Evolutionary conservation across 2,888 invertebrate genomes (phyloP).

Genomic region (Bombylius discolor): DNA sequence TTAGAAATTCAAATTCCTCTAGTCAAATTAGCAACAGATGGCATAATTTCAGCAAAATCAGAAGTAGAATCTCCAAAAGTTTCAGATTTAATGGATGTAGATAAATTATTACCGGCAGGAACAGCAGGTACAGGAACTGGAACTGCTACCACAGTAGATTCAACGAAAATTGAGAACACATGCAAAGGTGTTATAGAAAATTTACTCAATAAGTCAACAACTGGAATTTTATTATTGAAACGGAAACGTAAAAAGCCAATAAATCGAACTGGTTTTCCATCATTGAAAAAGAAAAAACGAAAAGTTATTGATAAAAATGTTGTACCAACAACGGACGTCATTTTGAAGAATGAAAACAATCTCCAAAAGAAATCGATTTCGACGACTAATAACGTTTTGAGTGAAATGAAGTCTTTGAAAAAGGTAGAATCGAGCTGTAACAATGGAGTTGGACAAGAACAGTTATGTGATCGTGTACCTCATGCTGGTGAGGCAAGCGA

Average conservation of each 20-base stretch:
- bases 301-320: constrained; percentile 26
- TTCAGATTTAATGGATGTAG: constrained; percentile 20
- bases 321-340: not conserved
- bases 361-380: not conserved
- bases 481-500: constrained; percentile 54
- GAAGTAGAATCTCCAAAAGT: constrained; percentile 36
- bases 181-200: constrained; percentile 27
- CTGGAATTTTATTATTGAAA: constrained; percentile 35
- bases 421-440: not conserved
- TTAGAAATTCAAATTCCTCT: constrained; percentile 52
- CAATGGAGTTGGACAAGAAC: constrained; percentile 6
- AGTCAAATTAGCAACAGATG: constrained; percentile 39
- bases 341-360: not conserved
- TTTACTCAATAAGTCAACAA: constrained; percentile 29
- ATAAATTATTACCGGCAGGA: constrained; percentile 16
- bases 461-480: constrained; percentile 51
- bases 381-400: too few relatives aligned
- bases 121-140: constrained; percentile 13
- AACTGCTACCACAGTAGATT: constrained; percentile 17
- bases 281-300: constrained; percentile 69
- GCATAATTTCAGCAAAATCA: constrained; percentile 38
- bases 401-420: too few relatives aligned
- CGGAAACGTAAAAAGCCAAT: constrained; percentile 60
- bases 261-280: constrained; percentile 80
- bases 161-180: constrained; percentile 17